A percentile compares a stretch with the other conserved stretches of the same genome.
Evolutionary conservation across 2,797 vertebrate species (phyloP).

Genomic region (Micromesistius poutassou): DNA sequence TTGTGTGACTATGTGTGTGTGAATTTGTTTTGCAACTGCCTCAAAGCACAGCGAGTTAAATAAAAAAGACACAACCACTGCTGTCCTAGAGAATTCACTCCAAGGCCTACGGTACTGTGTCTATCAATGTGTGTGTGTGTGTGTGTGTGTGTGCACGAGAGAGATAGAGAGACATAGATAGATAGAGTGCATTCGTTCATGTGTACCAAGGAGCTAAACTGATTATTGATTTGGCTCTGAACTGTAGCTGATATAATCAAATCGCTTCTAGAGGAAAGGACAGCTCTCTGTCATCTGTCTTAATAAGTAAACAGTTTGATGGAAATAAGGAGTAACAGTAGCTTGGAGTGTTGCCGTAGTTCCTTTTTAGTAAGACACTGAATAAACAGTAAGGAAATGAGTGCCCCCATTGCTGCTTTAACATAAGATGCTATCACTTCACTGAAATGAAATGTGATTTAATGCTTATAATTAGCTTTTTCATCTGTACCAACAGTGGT

Average conservation of each 20-base stretch:
- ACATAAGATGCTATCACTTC: slow-evolving; percentile 21
- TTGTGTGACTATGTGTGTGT: slow-evolving; percentile 17
- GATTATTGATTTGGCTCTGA: slow-evolving; percentile 70
- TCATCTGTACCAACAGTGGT: not conserved
- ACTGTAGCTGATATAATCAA: slow-evolving; percentile 70
- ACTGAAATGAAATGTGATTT: slow-evolving; percentile 11
- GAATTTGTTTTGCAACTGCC: slow-evolving; percentile 28
- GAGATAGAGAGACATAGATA: not conserved
- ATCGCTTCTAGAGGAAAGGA: slow-evolving; percentile 64
- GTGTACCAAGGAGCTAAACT: slow-evolving; percentile 51
- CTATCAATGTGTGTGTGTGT: slow-evolving; percentile 32
- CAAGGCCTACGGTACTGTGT: slow-evolving; percentile 42
- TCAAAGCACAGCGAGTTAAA: slow-evolving; percentile 60
- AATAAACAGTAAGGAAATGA: slow-evolving; percentile 26
- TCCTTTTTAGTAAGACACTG: slow-evolving; percentile 40
- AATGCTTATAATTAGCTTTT: slow-evolving; percentile 19
- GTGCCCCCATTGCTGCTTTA: slow-evolving; percentile 17
- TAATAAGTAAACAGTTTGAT: slow-evolving; percentile 67
- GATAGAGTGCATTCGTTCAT: not conserved
- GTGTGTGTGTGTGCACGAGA: not conserved
- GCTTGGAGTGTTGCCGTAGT: slow-evolving; percentile 32
- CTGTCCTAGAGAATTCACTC: slow-evolving; percentile 61
- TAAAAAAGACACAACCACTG: slow-evolving; percentile 54
- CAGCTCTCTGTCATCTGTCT: slow-evolving; percentile 69
- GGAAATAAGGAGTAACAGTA: slow-evolving; percentile 54